Percentiles rank a stretch among this genome's conserved stretches.
phyloP scores from a whole-genome alignment of 2,888 invertebrate species.

The Aphrophora alni region DNA sequence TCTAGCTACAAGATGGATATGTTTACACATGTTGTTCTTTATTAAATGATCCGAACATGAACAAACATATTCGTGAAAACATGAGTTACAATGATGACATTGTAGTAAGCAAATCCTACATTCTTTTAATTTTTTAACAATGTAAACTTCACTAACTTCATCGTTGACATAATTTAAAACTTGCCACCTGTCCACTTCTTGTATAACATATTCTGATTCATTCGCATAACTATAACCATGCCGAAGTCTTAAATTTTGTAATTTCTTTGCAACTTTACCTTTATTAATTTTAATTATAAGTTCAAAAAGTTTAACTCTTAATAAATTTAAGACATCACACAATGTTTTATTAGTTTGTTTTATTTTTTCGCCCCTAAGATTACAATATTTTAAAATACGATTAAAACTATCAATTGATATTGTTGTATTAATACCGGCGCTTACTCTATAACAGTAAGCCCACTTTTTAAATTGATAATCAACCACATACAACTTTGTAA shows the following conservation, averaged over 20 bases:
- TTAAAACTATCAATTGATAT: constrained; percentile 36
- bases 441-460: constrained; percentile 35
- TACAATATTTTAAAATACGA: constrained; percentile 34
- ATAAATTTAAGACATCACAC: constrained; percentile 23
- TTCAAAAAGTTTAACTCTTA: constrained; percentile 36
- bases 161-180: constrained; percentile 3
- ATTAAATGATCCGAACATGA: constrained; percentile 21
- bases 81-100: constrained; percentile 28
- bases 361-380: constrained; percentile 24
- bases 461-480: constrained; percentile 28
- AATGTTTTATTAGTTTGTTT: constrained; percentile 31
- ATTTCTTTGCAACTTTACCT: constrained; percentile 14
- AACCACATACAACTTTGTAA: constrained; percentile 40
- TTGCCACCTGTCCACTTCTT: constrained; percentile 26
- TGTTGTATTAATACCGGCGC: constrained; percentile 36
- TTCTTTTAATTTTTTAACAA: constrained; percentile 23
- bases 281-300: constrained; percentile 12
- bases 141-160: constrained; percentile 6
- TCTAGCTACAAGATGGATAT: constrained; percentile 23
- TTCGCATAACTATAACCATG: constrained; percentile 27
- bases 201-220: constrained; percentile 4
- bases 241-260: not conserved
- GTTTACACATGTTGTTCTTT: constrained; percentile 36
- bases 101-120: constrained; percentile 15
- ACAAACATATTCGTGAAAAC: constrained; percentile 34